Evolutionary conservation across 2,797 vertebrate species (phyloP), one percentile per base, ranked within the genome.

Genomic region (Phataginus tetradactyla): DNA sequence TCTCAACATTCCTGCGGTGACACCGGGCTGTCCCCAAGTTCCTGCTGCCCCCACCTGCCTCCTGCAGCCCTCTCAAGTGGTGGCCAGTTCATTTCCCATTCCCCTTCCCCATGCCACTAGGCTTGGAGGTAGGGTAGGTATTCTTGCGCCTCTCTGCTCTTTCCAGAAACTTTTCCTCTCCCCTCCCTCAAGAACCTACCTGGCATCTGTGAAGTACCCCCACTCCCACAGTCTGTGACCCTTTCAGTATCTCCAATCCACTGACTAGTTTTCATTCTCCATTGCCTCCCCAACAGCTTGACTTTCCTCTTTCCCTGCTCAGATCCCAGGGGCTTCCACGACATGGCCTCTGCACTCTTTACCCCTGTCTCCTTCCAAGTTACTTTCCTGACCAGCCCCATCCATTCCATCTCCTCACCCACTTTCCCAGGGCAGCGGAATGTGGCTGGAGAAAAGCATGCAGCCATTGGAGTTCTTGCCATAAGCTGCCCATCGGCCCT

Each of bases 301-400:
- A 4, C 23, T 55, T 77, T n/a, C 63, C 49, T 37, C 27, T 69
- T 10, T 57, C 15, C 17, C 32, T 1, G n/a, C 53, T 12, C 49
- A 29, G 25, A 18, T 1, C 32, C 42, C 4, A 0, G n/a, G 69
- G 32, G 32, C 37, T 63, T 63, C 45, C 4, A 0, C 10, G 14
- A 11, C 11, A 4, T 53, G 32, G 34, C 10, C 4, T 64, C 25
- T 53, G 45, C 6, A n/a, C 27, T 55, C 45, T 20, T 29, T 34
- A 12, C 39, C 72, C 68, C 51, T 34, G 42, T 29, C 34, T 14
- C 45, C 49, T 59, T 59, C 57, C 23, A 53, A 27, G 23, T n/a
- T 49, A 25, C 81, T 32, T 59, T 34, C 5, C 69, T 63, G 42
- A 77, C 4, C 29, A 29, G 25, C 6, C 20, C 9, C 37, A 32